Conservation (phyloP, 2,113 vertebrate species). For the Clarias gariepinus region DNA sequence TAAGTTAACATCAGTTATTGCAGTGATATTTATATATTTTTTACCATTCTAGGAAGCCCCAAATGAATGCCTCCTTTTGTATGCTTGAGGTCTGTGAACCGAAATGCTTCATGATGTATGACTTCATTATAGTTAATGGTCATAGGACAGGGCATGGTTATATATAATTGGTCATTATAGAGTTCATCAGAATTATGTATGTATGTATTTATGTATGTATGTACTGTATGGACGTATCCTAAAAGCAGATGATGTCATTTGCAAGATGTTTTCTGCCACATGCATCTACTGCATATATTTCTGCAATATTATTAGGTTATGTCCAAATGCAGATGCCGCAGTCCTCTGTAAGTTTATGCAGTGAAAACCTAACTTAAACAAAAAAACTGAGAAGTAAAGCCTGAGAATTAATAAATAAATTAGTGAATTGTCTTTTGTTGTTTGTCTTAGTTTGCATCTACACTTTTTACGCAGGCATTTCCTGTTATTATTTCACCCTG, state of each 20-base stretch:
- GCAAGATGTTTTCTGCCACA: background rate
- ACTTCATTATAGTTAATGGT: background rate
- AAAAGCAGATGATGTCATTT: background rate
- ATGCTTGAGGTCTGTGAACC: background rate
- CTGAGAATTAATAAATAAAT: background rate
- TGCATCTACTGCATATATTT: background rate
- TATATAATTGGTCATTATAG: background rate
- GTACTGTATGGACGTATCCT: background rate
- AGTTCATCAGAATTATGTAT: background rate
- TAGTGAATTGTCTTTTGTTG: background rate
- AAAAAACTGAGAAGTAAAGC: conserved; percentile 21
- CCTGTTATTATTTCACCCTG: conserved; percentile 8
- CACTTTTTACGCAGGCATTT: background rate
- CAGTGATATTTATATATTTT: background rate
- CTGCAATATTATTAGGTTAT: background rate
- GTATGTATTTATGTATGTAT: conserved; percentile 12
- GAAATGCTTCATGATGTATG: conserved; percentile 6
- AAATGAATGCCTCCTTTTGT: background rate
- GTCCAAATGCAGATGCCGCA: too few relatives aligned
- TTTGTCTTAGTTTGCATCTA: background rate
- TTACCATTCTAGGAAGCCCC: background rate
- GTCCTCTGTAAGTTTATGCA: conserved; percentile 7
- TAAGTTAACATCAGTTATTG: background rate
- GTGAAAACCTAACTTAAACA: background rate
- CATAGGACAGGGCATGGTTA: conserved; percentile 10